phyloP scores from a whole-genome alignment of 2,797 vertebrate species.

The Alauda arvensis region DNA sequence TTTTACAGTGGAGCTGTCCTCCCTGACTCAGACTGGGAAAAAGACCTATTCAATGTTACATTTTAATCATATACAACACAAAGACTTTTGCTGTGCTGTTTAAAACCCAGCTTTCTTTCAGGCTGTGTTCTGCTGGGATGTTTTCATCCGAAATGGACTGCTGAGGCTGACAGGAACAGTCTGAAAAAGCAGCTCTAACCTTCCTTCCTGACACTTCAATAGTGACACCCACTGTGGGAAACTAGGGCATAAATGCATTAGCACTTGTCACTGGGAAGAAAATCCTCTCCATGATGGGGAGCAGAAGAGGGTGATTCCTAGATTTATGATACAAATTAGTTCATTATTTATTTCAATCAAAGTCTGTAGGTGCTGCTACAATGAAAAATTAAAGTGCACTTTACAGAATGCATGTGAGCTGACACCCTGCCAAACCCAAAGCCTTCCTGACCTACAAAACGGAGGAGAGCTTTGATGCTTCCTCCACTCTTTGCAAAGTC shows the following conservation, averaged over 20 bases:
- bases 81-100: conserved; percentile 60
- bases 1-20: conserved; percentile 24
- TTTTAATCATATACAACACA: conserved; percentile 54
- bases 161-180: conserved; percentile 67
- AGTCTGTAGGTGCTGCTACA: conserved; percentile 15
- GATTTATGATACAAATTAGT: conserved; percentile 36
- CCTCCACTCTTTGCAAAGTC: not conserved
- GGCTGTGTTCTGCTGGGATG: conserved; percentile 56
- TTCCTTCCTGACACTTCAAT: conserved; percentile 66
- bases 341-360: conserved; percentile 57
- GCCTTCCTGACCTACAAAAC: conserved; percentile 35
- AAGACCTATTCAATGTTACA: conserved; percentile 44
- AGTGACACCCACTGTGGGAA: conserved; percentile 40
- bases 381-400: conserved; percentile 46
- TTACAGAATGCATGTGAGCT: not conserved
- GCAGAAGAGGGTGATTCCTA: conserved; percentile 18
- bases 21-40: conserved; percentile 14
- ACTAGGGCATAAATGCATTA: conserved; percentile 53
- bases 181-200: conserved; percentile 69
- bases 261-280: conserved; percentile 35
- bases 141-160: conserved; percentile 68
- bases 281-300: conserved; percentile 13
- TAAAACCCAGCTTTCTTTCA: conserved; percentile 61
- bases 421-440: not conserved
- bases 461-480: not conserved